Percentiles rank a stretch among this genome's conserved stretches.
Evolutionary conservation across 1,140 invertebrate genomes (phyloP).

Genomic region (Thaumatotibia leucotreta): DNA sequence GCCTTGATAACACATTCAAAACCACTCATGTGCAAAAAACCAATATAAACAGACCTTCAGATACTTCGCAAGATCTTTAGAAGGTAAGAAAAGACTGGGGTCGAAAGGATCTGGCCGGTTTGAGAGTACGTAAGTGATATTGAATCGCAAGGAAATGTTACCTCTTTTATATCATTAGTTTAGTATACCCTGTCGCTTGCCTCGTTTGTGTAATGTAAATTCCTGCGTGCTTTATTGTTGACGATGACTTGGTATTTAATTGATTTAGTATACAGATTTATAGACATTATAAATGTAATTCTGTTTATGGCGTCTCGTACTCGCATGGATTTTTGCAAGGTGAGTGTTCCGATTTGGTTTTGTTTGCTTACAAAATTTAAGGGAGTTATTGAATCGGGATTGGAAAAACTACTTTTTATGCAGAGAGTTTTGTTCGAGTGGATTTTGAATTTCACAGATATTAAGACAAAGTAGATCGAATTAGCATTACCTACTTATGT

Average conservation of each 20-base stretch:
- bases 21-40: conserved; percentile 58
- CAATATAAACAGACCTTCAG: conserved; percentile 39
- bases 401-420: too few species aligned
- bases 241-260: conserved; percentile 47
- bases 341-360: conserved; percentile 31
- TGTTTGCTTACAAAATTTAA: conserved; percentile 31
- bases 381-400: too few species aligned
- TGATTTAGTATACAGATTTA: conserved; percentile 59
- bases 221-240: conserved; percentile 60
- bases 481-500: too few species aligned
- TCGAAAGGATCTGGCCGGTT: conserved; percentile 30
- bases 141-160: conserved; percentile 49
- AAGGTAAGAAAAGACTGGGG: conserved; percentile 17
- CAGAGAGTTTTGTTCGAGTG: too few species aligned
- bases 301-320: conserved; percentile 17
- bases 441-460: too few species aligned
- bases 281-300: conserved; percentile 38
- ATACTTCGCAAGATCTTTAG: conserved; percentile 19
- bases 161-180: conserved; percentile 62
- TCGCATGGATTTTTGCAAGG: conserved; percentile 34
- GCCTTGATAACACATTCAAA: conserved; percentile 66
- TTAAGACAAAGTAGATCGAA: too few species aligned
- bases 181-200: conserved; percentile 57
- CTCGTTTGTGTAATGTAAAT: conserved; percentile 56
- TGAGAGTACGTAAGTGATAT: conserved; percentile 39